These are phyloP conservation scores for Megalops atlanticus DNA, from an alignment of 2,113 vertebrate genomes.

Conservation along the genomic window DNA sequence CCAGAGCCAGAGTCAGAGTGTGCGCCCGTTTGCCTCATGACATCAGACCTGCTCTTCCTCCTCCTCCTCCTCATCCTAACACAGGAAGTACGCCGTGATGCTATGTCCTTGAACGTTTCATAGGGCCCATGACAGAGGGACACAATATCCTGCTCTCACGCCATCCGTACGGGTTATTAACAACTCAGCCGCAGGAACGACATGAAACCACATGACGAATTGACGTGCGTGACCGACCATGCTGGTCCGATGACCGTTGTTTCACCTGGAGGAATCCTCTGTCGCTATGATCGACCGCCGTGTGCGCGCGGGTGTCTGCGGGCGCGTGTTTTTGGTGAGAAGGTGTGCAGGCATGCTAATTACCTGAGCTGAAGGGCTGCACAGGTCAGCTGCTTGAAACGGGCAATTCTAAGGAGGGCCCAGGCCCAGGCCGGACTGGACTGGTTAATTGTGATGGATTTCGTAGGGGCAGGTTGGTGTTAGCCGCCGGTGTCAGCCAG, in stretches of 20 bases:
- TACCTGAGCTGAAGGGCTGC: not conserved
- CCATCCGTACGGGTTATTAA: no score
- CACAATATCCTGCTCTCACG: no score
- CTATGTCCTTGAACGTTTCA: no score
- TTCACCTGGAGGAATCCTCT: no score
- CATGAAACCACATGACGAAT: no score
- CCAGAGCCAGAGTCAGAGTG: not conserved
- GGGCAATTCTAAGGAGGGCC: not conserved
- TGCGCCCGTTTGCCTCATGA: not conserved
- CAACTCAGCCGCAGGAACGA: no score
- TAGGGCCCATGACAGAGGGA: no score
- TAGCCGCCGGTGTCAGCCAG: conserved; percentile 25
- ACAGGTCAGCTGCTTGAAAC: not conserved
- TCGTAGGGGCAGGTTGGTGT: conserved; percentile 16
- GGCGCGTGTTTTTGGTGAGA: conserved; percentile 16
- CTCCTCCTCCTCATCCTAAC: not conserved
- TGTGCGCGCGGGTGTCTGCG: conserved; percentile 10
- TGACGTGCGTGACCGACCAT: no score
- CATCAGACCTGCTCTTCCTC: not conserved
- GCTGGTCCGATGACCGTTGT: no score
- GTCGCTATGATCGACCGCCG: no score
- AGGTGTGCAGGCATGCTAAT: not conserved
- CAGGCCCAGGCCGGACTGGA: not conserved
- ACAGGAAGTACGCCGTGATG: no score
- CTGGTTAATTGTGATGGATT: conserved; percentile 26